These are phyloP conservation scores for Ceratothoa steindachneri DNA, from an alignment of 2,888 invertebrate genomes.

Conservation along the genomic window DNA sequence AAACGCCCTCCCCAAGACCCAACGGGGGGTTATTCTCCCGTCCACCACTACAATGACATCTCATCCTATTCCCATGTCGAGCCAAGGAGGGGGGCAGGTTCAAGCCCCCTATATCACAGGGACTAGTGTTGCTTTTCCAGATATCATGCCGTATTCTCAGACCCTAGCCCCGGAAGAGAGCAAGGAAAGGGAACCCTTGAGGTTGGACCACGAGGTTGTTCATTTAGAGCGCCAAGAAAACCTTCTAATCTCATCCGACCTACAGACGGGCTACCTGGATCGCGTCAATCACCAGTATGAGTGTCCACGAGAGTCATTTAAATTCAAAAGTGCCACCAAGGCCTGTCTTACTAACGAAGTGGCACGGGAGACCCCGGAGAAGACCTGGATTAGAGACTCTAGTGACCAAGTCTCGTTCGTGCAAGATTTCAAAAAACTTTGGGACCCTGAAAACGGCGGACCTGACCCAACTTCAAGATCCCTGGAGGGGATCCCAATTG, in stretches of 20 bases:
- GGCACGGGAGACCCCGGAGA: background rate
- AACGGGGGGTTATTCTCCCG: background rate
- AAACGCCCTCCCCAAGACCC: background rate
- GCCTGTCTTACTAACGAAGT: background rate
- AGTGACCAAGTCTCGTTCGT: background rate
- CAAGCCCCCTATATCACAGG: background rate
- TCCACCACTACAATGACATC: background rate
- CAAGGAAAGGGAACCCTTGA: background rate
- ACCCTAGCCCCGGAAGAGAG: background rate
- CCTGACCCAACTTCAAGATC: background rate
- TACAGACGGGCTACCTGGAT: background rate
- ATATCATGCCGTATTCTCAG: background rate
- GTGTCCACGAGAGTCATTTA: background rate
- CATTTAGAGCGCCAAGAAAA: background rate
- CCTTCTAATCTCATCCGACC: background rate
- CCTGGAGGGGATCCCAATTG: background rate
- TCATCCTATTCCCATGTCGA: background rate
- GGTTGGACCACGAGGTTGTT: background rate
- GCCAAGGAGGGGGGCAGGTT: background rate
- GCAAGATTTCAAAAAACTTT: conserved; percentile 2
- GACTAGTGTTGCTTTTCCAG: background rate
- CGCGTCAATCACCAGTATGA: background rate
- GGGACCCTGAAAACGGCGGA: background rate
- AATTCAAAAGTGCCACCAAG: background rate
- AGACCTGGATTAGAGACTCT: background rate